These are phyloP conservation scores for Pelagia noctiluca DNA, from an alignment of 30 jellyfish, hydroid and myxozoan genomes.

Conservation along the genomic window DNA sequence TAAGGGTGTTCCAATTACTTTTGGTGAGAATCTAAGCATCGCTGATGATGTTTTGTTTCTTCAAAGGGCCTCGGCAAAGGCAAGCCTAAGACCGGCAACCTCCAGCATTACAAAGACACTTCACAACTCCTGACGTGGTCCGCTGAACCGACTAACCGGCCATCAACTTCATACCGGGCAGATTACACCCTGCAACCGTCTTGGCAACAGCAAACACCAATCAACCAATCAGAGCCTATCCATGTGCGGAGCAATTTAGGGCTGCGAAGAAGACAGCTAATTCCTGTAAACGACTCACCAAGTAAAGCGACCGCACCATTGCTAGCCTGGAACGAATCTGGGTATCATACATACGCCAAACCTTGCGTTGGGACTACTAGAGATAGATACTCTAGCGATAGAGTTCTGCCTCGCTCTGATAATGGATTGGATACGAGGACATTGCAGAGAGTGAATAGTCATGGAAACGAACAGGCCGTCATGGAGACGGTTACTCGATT, in stretches of 20 bases:
- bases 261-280: slow-evolving; percentile 47
- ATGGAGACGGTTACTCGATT: slow-evolving; percentile 60
- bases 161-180: slow-evolving; percentile 34
- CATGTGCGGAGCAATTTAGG: slow-evolving; percentile 62
- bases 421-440: slow-evolving; percentile 17
- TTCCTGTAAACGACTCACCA: slow-evolving; percentile 3
- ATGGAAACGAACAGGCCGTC: slow-evolving; percentile 16
- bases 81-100: slow-evolving; percentile 43
- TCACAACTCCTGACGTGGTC: slow-evolving; percentile 70
- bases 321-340: slow-evolving; percentile 84
- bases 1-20: too few relatives aligned
- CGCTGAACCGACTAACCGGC: slow-evolving; percentile 46
- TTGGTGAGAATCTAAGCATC: too few relatives aligned
- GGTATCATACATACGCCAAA: slow-evolving; percentile 48
- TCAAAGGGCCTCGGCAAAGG: slow-evolving; percentile 87
- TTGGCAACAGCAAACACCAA: slow-evolving; percentile 28
- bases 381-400: slow-evolving; percentile 1
- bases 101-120: slow-evolving; percentile 80
- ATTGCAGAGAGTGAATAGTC: not conserved
- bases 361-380: slow-evolving; percentile 77
- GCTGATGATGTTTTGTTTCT: too few relatives aligned
- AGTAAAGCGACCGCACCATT: slow-evolving; percentile 61
- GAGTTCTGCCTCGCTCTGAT: slow-evolving; percentile 15
- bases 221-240: slow-evolving; percentile 72
- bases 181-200: slow-evolving; percentile 27